phyloP scores from a whole-genome alignment of 1,140 invertebrate species.

The Chrysopa pallens region DNA sequence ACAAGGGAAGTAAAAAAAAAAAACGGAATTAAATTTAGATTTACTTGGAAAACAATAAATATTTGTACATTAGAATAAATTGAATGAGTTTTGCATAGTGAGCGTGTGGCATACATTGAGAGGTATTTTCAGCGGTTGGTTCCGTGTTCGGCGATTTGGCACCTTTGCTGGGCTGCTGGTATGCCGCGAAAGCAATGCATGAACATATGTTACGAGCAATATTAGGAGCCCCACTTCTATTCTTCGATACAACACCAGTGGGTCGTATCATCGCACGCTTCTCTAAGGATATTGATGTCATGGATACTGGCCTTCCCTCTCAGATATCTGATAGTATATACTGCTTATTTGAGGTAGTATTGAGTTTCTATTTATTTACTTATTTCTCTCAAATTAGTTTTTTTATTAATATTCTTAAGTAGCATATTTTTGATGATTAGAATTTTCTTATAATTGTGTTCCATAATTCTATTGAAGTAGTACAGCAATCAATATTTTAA shows the following conservation, averaged over 20 bases:
- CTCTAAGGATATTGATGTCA: conserved; percentile 51
- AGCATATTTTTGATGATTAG: too few species aligned
- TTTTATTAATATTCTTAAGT: background rate
- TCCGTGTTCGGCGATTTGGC: conserved; percentile 50
- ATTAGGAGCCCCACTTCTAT: conserved; percentile 53
- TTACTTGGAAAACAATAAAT: too few species aligned
- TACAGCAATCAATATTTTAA: too few species aligned
- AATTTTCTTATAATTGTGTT: too few species aligned
- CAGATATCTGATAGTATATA: conserved; percentile 52
- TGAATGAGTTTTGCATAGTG: too few species aligned
- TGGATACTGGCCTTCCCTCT: conserved; percentile 49
- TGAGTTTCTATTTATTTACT: background rate
- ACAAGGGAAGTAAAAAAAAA: too few species aligned
- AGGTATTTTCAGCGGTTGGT: conserved; percentile 36
- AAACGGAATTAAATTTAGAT: too few species aligned
- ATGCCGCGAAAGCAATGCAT: conserved; percentile 59
- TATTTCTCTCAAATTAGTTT: background rate
- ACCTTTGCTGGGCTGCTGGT: conserved; percentile 49
- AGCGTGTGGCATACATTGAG: background rate
- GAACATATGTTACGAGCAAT: conserved; percentile 52
- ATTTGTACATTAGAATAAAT: too few species aligned
- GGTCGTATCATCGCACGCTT: conserved; percentile 78
- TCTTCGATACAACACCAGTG: conserved; percentile 76
- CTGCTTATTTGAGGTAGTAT: conserved; percentile 62
- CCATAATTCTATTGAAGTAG: too few species aligned